These are phyloP conservation scores for Tenualosa thibaudeaui DNA, from an alignment of 2,797 vertebrate genomes.

Conservation along the genomic window DNA sequence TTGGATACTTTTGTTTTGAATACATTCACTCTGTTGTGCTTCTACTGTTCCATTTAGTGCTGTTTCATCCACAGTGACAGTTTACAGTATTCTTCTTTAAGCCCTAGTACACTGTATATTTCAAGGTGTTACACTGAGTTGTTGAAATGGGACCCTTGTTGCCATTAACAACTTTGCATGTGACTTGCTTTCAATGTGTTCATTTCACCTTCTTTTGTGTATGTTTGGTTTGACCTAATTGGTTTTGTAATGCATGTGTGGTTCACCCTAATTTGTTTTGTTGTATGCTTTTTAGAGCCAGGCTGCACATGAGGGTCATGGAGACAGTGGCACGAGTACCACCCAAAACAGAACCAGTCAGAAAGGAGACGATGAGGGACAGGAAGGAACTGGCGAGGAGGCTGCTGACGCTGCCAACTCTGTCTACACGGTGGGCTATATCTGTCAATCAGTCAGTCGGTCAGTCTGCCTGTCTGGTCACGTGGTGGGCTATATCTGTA, in stretches of 20 bases:
- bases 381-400: conserved; percentile 31
- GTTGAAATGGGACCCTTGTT: background rate
- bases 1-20: too few species aligned
- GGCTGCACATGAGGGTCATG: background rate
- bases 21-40: background rate
- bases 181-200: background rate
- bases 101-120: background rate
- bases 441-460: background rate
- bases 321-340: background rate
- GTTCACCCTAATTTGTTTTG: conserved; percentile 19
- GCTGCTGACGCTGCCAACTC: conserved; percentile 53
- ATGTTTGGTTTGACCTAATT: background rate
- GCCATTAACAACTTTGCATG: background rate
- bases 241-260: background rate
- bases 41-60: background rate
- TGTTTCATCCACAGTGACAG: background rate
- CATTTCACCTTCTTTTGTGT: too few species aligned
- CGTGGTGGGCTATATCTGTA: background rate
- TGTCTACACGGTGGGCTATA: conserved; percentile 69
- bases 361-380: background rate
- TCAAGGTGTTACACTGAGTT: background rate
- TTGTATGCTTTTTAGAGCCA: background rate
- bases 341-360: conserved; percentile 6
- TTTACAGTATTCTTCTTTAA: background rate
- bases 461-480: background rate